Percentiles rank a stretch among this genome's conserved stretches.
Evolutionary conservation across 2,888 invertebrate species (phyloP).

Genomic region (Tridacna crocea): DNA sequence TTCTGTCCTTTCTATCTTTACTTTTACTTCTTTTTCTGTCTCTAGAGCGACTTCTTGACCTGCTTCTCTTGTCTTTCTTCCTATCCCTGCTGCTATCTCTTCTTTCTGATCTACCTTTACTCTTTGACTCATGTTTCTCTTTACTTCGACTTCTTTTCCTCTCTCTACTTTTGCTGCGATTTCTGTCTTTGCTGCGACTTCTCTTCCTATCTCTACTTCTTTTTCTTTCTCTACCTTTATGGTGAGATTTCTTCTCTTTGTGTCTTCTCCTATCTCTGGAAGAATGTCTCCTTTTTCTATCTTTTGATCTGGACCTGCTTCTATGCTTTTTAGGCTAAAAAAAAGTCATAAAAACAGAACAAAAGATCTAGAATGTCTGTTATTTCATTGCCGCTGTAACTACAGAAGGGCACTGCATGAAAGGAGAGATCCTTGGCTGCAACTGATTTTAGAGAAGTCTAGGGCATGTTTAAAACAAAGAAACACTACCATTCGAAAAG

Average conservation of each 20-base stretch:
- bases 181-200: slow-evolving; percentile 49
- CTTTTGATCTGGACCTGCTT: slow-evolving; percentile 61
- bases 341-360: no score
- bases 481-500: no score
- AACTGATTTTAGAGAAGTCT: no score
- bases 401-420: no score
- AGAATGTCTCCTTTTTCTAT: slow-evolving; percentile 56
- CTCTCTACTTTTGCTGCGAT: slow-evolving; percentile 49
- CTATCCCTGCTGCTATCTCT: slow-evolving; percentile 56
- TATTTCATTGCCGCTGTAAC: no score
- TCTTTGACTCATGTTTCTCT: slow-evolving; percentile 44
- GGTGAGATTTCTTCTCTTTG: slow-evolving; percentile 54
- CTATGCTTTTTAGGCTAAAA: slow-evolving; percentile 40
- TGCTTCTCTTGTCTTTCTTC: slow-evolving; percentile 50
- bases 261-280: slow-evolving; percentile 55
- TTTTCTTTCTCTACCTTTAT: slow-evolving; percentile 51
- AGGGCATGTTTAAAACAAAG: no score
- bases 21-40: slow-evolving; percentile 59
- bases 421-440: no score
- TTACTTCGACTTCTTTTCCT: slow-evolving; percentile 44
- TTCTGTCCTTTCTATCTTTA: slow-evolving; percentile 49
- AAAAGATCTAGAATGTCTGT: no score
- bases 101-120: slow-evolving; percentile 36
- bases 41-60: slow-evolving; percentile 51
- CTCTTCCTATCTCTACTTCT: slow-evolving; percentile 44